Evolutionary conservation across 2,888 invertebrate genomes (phyloP).

Genomic region (Dermolepida albohirtum): DNA sequence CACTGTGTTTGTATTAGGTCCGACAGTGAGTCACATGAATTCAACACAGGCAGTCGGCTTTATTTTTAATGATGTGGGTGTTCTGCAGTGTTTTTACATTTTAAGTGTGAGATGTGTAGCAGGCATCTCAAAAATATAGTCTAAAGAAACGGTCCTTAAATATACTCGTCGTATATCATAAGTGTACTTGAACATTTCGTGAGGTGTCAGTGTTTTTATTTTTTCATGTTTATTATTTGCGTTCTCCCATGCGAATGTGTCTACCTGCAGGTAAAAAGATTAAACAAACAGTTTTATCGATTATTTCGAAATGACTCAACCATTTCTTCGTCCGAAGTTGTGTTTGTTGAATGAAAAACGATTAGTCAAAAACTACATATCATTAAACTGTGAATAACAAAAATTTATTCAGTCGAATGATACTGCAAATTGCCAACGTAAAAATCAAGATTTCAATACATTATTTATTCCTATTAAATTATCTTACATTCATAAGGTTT

Average conservation of each 20-base stretch:
- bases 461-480: no score
- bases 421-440: no score
- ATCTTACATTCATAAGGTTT: no score
- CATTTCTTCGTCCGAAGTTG: background rate
- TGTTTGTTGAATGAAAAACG: constrained; percentile 20
- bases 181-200: constrained; percentile 16
- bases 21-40: constrained; percentile 24
- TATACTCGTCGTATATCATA: constrained; percentile 30
- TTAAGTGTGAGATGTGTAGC: background rate
- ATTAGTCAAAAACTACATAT: background rate
- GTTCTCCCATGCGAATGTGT: constrained; percentile 8
- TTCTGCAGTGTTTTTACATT: constrained; percentile 8
- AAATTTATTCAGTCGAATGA: no score
- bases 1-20: constrained; percentile 16
- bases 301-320: constrained; percentile 19
- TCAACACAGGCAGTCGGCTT: constrained; percentile 9
- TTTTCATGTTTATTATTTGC: background rate
- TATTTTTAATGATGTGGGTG: constrained; percentile 7
- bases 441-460: no score
- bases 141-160: constrained; percentile 29
- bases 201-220: constrained; percentile 13
- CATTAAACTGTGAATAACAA: no score
- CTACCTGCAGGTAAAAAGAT: constrained; percentile 23
- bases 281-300: constrained; percentile 22
- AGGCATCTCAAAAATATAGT: background rate